Evolutionary conservation across 2,888 invertebrate genomes (phyloP).

Genomic region (Drosophila anomelani): DNA sequence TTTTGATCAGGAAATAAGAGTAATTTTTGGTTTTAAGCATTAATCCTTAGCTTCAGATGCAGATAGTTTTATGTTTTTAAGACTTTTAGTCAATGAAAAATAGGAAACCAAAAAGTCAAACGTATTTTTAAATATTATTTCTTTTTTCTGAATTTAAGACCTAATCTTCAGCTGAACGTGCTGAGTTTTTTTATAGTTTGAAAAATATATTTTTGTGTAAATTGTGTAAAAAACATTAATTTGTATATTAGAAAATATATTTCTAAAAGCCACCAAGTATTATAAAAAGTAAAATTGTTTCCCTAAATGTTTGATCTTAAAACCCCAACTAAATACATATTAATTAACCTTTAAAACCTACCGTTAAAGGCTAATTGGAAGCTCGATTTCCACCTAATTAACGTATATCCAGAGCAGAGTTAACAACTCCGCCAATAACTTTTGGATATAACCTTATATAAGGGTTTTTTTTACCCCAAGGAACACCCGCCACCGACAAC

Average conservation of each 20-base stretch:
- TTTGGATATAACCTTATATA: background rate
- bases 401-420: slow-evolving; percentile 5
- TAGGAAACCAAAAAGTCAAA: too few relatives aligned
- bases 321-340: background rate
- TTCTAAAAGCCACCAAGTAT: background rate
- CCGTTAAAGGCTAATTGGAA: background rate
- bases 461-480: background rate
- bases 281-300: background rate
- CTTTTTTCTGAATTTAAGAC: too few relatives aligned
- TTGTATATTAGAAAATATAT: background rate
- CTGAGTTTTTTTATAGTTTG: too few relatives aligned
- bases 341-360: background rate
- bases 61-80: background rate
- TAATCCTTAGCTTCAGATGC: background rate
- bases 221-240: too few relatives aligned
- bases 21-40: too few relatives aligned
- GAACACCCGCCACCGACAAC: slow-evolving; percentile 34
- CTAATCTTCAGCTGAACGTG: too few relatives aligned
- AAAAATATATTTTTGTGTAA: too few relatives aligned
- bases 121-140: too few relatives aligned
- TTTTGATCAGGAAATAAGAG: too few relatives aligned
- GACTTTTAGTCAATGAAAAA: too few relatives aligned
- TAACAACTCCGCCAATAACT: slow-evolving; percentile 18
- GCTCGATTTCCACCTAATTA: slow-evolving; percentile 27
- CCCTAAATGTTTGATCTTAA: background rate